Evolutionary conservation across 2,797 vertebrate species (phyloP), one percentile per base, ranked within the genome.

Genomic region (Nannoperca obscura): DNA sequence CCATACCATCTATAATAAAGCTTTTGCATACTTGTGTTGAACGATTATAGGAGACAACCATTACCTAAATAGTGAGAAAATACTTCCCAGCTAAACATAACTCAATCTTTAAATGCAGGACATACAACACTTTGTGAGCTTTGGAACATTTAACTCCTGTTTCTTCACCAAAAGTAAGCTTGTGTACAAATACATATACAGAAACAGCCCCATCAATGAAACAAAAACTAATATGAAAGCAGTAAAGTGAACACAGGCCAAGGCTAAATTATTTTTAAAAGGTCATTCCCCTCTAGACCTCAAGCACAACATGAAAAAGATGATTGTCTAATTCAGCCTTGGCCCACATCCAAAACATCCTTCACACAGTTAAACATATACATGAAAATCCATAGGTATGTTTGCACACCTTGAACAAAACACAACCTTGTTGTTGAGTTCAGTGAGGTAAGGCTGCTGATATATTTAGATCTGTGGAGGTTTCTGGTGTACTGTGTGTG

Each of bases 401-500:
- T 87, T 82, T 88, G 24, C 44, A 24, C 63, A 54, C 61, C 44
- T n/a, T 77, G 52, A 50, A 89, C 63, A 89, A 76, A 86, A 79
- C 55, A n/a, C 57, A 68, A 44, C 71, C 59, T 84, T 89, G 78
- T n/a, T n/a, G n/a, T n/a, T n/a, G n/a, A n/a, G n/a, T 91, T 80
- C 65, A 6, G 7, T 3, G 38, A 67, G 46, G 62, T 55, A 59
- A 30, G 47, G 64, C 7, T 69, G 53, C 34, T 46, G 61, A 64
- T 81, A 73, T 84, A 78, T 85, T 78, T 71, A 71, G 71, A 73
- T 57, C 34, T 40, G 38, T 14, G 8, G 44, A 38, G 30, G 67
- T 47, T 44, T 40, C 38, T 30, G 30, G 59, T 62, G 22, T 32
- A 22, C 14, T 49, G 71, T 55, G 58, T 52, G 66, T 47, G 72